phyloP scores from a whole-genome alignment of 2,888 invertebrate genomes.

The Drosophila kanekoi region DNA sequence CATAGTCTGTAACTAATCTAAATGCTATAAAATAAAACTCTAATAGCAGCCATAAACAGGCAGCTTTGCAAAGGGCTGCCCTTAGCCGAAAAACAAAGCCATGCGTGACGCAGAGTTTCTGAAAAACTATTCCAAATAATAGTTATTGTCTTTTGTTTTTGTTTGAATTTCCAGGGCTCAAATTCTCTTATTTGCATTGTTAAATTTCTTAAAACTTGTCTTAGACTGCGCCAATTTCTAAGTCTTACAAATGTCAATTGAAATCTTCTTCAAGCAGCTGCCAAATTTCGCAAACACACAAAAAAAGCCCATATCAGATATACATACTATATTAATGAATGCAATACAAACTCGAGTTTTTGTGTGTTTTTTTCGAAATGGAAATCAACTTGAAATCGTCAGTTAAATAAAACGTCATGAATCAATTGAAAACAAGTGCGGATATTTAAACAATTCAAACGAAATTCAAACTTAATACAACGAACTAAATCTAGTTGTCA shows the following conservation, averaged over 20 bases:
- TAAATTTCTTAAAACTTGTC: too few species aligned
- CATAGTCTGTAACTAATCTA: too few species aligned
- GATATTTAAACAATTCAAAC: conserved; percentile 14
- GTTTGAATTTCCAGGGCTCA: too few species aligned
- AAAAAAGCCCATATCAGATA: not conserved
- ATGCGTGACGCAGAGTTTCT: too few species aligned
- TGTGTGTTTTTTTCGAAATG: conserved; percentile 3
- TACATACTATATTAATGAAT: not conserved
- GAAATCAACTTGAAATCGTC: conserved; percentile 9
- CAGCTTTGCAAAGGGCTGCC: not conserved
- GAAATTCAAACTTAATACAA: conserved; percentile 12
- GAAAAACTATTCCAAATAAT: too few species aligned
- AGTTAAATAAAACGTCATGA: conserved; percentile 18
- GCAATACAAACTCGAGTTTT: conserved; percentile 4
- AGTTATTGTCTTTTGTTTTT: not conserved
- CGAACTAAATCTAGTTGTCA: not conserved
- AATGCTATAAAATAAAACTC: too few species aligned
- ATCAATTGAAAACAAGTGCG: conserved; percentile 37
- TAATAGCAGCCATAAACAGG: too few species aligned
- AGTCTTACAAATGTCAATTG: too few species aligned
- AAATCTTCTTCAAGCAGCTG: not conserved
- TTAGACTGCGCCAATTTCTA: too few species aligned
- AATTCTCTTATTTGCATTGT: too few species aligned
- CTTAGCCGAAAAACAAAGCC: not conserved
- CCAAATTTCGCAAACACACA: not conserved